Base-by-base conservation (phyloP, 2,113 vertebrate genomes). In the Mohoua ochrocephala region DNA sequence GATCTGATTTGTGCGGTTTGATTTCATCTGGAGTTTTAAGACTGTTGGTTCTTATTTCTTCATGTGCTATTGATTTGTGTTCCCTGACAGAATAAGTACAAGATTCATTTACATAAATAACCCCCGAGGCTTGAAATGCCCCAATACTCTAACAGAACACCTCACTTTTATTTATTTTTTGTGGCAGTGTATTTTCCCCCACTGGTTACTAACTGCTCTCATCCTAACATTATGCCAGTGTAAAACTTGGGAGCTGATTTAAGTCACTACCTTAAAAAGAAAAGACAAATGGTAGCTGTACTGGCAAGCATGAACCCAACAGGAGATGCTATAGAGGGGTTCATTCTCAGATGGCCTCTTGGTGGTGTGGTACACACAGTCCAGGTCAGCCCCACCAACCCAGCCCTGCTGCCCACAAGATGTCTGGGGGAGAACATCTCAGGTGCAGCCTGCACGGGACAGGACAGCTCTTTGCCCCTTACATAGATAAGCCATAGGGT, bases 1-100 rank as follows among this genome's bases (percentile, higher is more conserved):
- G 50, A 91, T 83, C 64, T 73, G 52, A 80, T 83, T 80, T 80
- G 67, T 81, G 79, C 53, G 33, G 45, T 73, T 87, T 94, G 90
- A 83, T 91, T 89, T 91, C 45, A 67, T 70, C 79, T 83, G 67
- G 54, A 69, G 21, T 85, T 96, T 97, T 90, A 83, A 90, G 67
- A 73, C 13, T 47, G 75, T 69, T 91, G 39, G 65, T 82, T 95
- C 70, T 45, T 83, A 69, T 89, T 96, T 93, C 74, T 85, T 88
- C n/a, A 44, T 83, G 50, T 90, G 67, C 89, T 95, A 64, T 81
- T 82, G 75, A 84, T 95, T 82, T 85, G 64, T 79, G 74, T 73
- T 89, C 37, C 54, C 61, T 91, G 84, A 78, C 80, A 95, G 52
- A 95, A 80, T 89, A 95, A 95, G 86, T 76, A 93, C 60, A 77